Evolutionary conservation across 1,140 invertebrate genomes (phyloP), one percentile per base, ranked within the genome.

Genomic region (Drosophila tropicalis): DNA sequence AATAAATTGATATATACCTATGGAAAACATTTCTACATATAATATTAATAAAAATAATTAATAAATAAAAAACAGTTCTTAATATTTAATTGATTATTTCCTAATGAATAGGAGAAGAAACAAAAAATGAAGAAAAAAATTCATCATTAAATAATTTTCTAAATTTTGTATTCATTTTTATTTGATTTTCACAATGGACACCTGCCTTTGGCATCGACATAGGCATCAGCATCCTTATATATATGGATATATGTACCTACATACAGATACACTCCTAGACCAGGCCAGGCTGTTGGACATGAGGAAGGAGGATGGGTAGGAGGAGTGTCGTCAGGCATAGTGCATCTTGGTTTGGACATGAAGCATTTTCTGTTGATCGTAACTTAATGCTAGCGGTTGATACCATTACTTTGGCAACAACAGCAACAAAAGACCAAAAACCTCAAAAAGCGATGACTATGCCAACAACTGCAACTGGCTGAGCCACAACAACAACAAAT

Each of bases 361-460:
- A 36, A 19, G 34, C 34, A 40, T 63, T 64, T 81, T 70, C 55
- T 47, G 36, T 39, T 39, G 65, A 79, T 84, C 73, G 69, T 84
- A 83, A 76, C 73, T 85, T 79, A 83, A 84, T 83, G 81, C 81
- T 83, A 75, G 81, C 81, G 81, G 81, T 83, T 81, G 80, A 83
- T 83, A 83, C 67, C 81, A 83, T 72, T 79, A 80, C 70, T 60
- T 32, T 67, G 73, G 32, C 44, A 44, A 54, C 67, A 67, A 55
- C 58, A 51, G 40, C 29, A 25, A 61, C 47, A 55, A 65, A 65
- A 64, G 72, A 65, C 41, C 44, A 32, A 54, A 61, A 65, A 62
- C 7, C 9, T 13, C 10, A 32, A 39, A 34, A 58, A 64, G 22
- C 64, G 39, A 13, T 57, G 13, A 51, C 44, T 51, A 51, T 17